Evolutionary conservation across 2,797 vertebrate genomes (phyloP), one percentile per base, ranked within the genome.

Genomic region (Thunnus albacares): DNA sequence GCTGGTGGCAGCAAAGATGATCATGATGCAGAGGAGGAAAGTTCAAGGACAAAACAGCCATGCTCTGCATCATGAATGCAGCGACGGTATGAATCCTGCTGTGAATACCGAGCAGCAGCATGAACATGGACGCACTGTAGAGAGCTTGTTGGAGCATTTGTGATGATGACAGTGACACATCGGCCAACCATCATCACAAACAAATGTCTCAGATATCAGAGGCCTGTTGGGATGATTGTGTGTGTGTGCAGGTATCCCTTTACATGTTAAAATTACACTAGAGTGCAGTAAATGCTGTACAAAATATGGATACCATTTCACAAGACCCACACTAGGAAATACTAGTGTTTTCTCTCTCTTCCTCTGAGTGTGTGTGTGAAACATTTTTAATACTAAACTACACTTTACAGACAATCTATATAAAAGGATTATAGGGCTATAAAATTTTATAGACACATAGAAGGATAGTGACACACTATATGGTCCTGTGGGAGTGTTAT

Each of bases 1-100:
- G 60, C 84, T 24, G 11, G 53, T 7, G 8, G 81, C 77, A 0
- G 55, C 66, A 41, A 63, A 52, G n/a, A 83, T 33, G 62, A 2
- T 38, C 60, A 63, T 33, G 7, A 9, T 0, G 66, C 52, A 64
- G 35, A 59, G 64, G 74, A 77, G 41, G 56, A 79, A 84, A 64
- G 86, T 89, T 86, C 80, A 92, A 90, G 90, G 82, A 80, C 83
- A 17, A 80, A 83, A 72, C 61, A 64, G 41, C 26, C 71, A 45
- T 0, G 65, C 55, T 79, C 41, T 79, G 83, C 80, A 88, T 84
- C 68, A 60, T 38, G 62, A 75, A 75, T 3, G 24, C 77, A 56
- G 77, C 33, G 20, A 6, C 22, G 52, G 38, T 49, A 26, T 49
- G 71, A 77, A 68, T 63, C 63, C 85, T 72, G 79, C 73, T 14